Evolutionary conservation across 2,797 vertebrate genomes (phyloP), one percentile per base, ranked within the genome.

Genomic region (Sebastes miniatus): DNA sequence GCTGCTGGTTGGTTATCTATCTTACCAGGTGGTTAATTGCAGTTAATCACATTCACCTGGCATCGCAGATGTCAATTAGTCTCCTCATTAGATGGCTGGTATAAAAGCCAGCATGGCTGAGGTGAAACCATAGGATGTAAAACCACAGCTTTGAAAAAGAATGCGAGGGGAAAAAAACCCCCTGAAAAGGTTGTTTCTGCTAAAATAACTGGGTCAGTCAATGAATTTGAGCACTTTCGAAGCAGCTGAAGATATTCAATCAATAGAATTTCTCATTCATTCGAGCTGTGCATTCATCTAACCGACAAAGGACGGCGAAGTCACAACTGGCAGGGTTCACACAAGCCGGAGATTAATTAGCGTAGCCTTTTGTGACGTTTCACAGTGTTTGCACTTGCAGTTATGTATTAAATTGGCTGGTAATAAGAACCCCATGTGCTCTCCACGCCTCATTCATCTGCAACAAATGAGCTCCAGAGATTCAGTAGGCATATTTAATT

Each of bases 381-480:
- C 68, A 77, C 72, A 70, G 67, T 81, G 81, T 86, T 87, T 84
- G 79, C 81, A 52, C 79, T 57, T 24, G 52, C 73, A 72, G 80
- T 83, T 86, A 62, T 63, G 68, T 72, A 76, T 80, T 81, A 85
- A 86, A 84, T 83, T 77, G 83, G 63, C 71, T 77, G 70, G 54
- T 61, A 71, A 84, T 81, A 77, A 82, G 61, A 81, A 27, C 29
- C 61, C 34, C 64, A 9, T 18, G 5, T 34, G 54, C 61, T 6
- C 81, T 57, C 20, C 43, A 71, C 14, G 32, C 36, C 12, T 83
- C 81, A 59, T 57, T 87, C 82, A 82, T 77, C 65, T 73, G 79
- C 81, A 80, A 84, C 75, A 85, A 89, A 91, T 73, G 63, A 88
- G 71, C 85, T 71, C 32, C 0, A 16, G 81, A 73, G 75, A 75